Evolutionary conservation across 2,113 vertebrate genomes (phyloP), one percentile per base, ranked within the genome.

Genomic region (Brachyhypopomus occidentalis): DNA sequence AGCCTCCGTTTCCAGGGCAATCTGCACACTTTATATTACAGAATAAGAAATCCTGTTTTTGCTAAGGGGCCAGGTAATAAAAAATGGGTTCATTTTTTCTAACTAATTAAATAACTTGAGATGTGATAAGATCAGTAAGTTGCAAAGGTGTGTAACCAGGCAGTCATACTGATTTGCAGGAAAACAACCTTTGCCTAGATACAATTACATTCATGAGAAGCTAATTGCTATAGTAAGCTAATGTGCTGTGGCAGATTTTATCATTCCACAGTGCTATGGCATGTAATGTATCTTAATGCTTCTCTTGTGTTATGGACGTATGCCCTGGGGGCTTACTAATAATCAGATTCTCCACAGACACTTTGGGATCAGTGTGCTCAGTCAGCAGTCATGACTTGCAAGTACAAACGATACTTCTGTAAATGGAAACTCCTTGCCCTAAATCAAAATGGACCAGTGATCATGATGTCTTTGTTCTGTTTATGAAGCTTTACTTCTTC

Each of bases 311-410:
- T 62, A 59, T 56, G 56, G 55, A 84, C 70, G 78, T 77, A 75
- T 83, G 81, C 70, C 70, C 63, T 52, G 70, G 36, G 67, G 60
- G 11, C 19, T 34, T 52, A 55, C 69, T 74, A 70, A 78, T 78
- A 81, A 81, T 84, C 79, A 82, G 75, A 82, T 84, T 75, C 70
- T 73, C 75, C 55, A 84, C 83, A 84, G 79, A 84, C 72, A 75
- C 41, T 17, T 55, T 74, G 55, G 71, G 77, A 85, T 85, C 79
- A 85, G 76, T 81, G 38, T 83, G 78, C 75, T 74, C 75, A 78
- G 73, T 67, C 75, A 74, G 73, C 63, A 69, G 25, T 55, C 52
- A 67, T 75, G 62, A 70, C 76, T 83, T 79, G 67, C 52, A 79
- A 83, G 60, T 34, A 66, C 58, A 72, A 69, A 75, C 74, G 78